Percentiles rank a stretch among this genome's conserved stretches.
These are phyloP conservation scores for pig (Sus scrofa) DNA, from an alignment of 2,113 vertebrate species.

Conservation along the genomic window T2T-Sscrofa CM000821.6:9675501-9676000, in stretches of 20 bases:
- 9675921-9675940: background rate
- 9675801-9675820: background rate
- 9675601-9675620: constrained; percentile 57
- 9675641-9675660: background rate
- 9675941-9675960: constrained; percentile 30
- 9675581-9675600: constrained; percentile 57
- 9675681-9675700: background rate
- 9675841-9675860: constrained; percentile 36
- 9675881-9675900: constrained; percentile 53
- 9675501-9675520: constrained; percentile 80
- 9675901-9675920: constrained; percentile 21
- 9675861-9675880: constrained; percentile 30
- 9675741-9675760: background rate
- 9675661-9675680: background rate
- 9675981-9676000: background rate
- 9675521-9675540: background rate
- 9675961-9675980: background rate
- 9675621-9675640: background rate
- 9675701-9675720: background rate
- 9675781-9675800: background rate
- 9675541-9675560: constrained; percentile 53
- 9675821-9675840: constrained; percentile 40
- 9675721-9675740: background rate
- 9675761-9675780: background rate
- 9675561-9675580: background rate